Percentiles rank a stretch among this genome's conserved stretches.
These are phyloP conservation scores for Lampris megalopsis DNA, from an alignment of 2,113 vertebrate species.

Conservation along the genomic window DNA sequence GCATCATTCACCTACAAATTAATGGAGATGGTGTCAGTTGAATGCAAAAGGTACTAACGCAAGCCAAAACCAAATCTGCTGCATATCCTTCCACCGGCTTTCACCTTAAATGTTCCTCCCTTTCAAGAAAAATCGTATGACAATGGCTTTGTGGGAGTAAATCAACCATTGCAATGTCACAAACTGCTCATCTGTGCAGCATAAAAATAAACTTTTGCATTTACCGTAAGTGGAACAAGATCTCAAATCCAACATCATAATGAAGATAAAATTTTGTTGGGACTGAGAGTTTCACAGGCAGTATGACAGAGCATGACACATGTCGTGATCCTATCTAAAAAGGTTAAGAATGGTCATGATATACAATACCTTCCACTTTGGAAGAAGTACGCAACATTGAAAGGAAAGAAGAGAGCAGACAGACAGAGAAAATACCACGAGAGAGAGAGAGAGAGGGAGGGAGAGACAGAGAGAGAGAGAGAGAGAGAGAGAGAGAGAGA, in stretches of 20 bases:
- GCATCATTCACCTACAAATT: slow-evolving; percentile 34
- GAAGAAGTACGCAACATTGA: slow-evolving; percentile 66
- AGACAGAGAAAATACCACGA: no score
- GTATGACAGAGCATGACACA: slow-evolving; percentile 18
- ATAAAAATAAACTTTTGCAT: no score
- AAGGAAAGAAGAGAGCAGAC: slow-evolving; percentile 14
- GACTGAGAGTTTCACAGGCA: not conserved
- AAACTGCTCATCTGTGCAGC: no score
- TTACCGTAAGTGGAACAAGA: not conserved
- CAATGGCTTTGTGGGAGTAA: no score
- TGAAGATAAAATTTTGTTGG: not conserved
- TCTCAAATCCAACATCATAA: not conserved
- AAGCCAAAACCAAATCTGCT: not conserved
- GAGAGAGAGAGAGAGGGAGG: slow-evolving; percentile 18
- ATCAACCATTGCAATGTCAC: no score
- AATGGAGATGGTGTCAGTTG: not conserved
- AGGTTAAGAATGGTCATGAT: slow-evolving; percentile 29
- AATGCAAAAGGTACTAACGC: not conserved
- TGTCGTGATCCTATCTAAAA: slow-evolving; percentile 24
- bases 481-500: slow-evolving; percentile 18
- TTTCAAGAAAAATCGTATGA: no score
- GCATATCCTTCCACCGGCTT: not conserved
- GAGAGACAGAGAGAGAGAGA: slow-evolving; percentile 28
- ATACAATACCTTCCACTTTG: slow-evolving; percentile 81
- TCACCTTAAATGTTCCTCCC: no score